Base-by-base conservation (phyloP, 2,888 invertebrate genomes). In the Drosophila helvetica region DNA sequence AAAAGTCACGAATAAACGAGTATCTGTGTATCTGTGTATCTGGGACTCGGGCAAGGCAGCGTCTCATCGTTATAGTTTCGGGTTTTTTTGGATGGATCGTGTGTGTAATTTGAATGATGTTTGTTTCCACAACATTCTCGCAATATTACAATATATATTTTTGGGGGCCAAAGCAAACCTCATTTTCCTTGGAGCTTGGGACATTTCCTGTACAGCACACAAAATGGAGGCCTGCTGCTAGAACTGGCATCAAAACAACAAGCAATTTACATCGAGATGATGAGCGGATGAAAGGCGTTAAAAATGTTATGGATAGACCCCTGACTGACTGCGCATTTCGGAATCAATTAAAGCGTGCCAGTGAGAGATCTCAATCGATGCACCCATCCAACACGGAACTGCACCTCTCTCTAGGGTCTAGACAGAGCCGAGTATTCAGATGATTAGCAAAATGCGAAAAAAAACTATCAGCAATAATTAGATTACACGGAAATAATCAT, bases 211-310 rank as follows among this genome's bases (percentile, higher is more conserved):
- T 38, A 7, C 15, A 2, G 2, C 15, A 7, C 15, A 38, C 38
- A n/a, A n/a, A n/a, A 15, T 38, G 38, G 15, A n/a, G 38, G n/a
- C 51, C 22, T 27, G 15, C 30, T 61, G 81, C 63, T 69, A 85
- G 71, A 85, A 67, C 12, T 87, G 63, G 42, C 81, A 81, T 74
- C 66, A 84, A 86, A 87, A 86, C 82, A 84, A 79, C 71, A 85
- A 73, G 59, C 73, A 79, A 85, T 82, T 82, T 53, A 55, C 87
- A 77, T 47, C 15, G 50, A 59, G 57, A 57, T 38, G 64, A 47
- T 38, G 33, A 25, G 46, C 27, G 45, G 53, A 33, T 58, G 51
- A 69, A 72, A 64, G 79, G 82, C 79, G 82, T 76, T 66, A 81
- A 80, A n/a, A 71, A 59, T 45, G 12, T 27, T 27, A 19, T n/a